phyloP scores from a whole-genome alignment of 2,888 invertebrate species.

The Amphimallon solstitiale region DNA sequence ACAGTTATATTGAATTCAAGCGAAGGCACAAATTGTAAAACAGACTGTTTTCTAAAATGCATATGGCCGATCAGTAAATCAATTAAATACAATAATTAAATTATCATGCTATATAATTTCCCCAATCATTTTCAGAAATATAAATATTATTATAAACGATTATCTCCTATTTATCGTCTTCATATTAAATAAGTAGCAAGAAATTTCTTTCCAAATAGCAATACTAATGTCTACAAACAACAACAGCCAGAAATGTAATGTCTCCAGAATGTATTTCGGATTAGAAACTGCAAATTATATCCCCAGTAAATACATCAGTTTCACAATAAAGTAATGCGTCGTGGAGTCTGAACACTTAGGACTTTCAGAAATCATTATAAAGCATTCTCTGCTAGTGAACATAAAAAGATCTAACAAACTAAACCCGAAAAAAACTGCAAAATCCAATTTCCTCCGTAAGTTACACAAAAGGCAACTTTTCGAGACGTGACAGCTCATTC shows the following conservation, averaged over 20 bases:
- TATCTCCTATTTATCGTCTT: too few relatives aligned
- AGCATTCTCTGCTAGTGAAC: slow-evolving; percentile 39
- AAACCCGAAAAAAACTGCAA: slow-evolving; percentile 41
- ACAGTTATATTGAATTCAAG: too few relatives aligned
- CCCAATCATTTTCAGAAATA: too few relatives aligned
- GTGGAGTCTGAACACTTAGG: slow-evolving; percentile 35
- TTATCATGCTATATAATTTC: too few relatives aligned
- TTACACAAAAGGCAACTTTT: slow-evolving; percentile 47
- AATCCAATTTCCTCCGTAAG: slow-evolving; percentile 47
- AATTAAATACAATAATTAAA: too few relatives aligned
- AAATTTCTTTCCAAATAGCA: too few relatives aligned
- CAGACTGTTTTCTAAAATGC: too few relatives aligned
- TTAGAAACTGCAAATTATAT: neutral
- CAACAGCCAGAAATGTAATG: neutral
- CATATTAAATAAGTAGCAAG: too few relatives aligned
- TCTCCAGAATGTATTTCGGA: neutral
- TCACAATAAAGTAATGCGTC: neutral
- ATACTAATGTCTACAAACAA: too few relatives aligned
- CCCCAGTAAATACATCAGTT: slow-evolving; percentile 7
- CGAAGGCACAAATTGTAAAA: too few relatives aligned
- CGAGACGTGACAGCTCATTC: slow-evolving; percentile 46
- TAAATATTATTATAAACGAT: too few relatives aligned
- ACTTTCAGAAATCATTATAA: slow-evolving; percentile 41
- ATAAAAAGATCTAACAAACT: slow-evolving; percentile 45
- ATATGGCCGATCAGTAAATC: too few relatives aligned